Percentiles rank a stretch among this genome's conserved stretches.
Evolutionary conservation across 2,888 invertebrate genomes (phyloP).

Genomic region (Ectropis crepuscularia): DNA sequence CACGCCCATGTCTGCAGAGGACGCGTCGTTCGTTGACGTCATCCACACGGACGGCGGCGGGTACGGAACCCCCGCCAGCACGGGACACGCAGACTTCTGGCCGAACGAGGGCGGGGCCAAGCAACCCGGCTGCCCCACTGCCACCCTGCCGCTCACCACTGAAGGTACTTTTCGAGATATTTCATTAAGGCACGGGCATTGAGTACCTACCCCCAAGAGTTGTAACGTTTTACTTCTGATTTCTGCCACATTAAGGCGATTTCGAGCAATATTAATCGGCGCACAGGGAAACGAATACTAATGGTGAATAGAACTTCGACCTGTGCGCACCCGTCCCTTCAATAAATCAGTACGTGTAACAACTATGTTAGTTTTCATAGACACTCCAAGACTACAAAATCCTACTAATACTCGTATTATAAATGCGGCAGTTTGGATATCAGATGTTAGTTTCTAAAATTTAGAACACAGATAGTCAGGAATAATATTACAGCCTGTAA

Average conservation of each 20-base stretch:
- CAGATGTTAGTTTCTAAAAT: not conserved
- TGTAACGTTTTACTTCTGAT: not conserved
- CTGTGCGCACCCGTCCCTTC: no score
- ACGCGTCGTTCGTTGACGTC: constrained; percentile 77
- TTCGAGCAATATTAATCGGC: no score
- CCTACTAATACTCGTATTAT: not conserved
- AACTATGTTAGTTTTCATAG: no score
- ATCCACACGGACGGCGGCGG: constrained; percentile 78
- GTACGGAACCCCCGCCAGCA: constrained; percentile 59
- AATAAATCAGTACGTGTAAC: no score
- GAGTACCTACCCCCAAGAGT: no score
- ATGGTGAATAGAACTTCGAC: no score
- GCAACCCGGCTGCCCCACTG: constrained; percentile 76
- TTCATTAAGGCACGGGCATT: no score
- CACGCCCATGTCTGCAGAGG: constrained; percentile 50
- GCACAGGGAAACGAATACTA: no score
- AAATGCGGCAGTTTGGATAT: no score
- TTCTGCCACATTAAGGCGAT: no score
- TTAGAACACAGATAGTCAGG: not conserved
- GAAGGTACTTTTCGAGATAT: constrained; percentile 53
- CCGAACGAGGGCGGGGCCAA: constrained; percentile 75
- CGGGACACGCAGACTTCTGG: constrained; percentile 76
- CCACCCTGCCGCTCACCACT: constrained; percentile 52
- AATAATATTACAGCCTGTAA: no score
- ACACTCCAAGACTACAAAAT: no score